Evolutionary conservation across 2,797 vertebrate genomes (phyloP).

Genomic region (Triplophysa yarkandensis): DNA sequence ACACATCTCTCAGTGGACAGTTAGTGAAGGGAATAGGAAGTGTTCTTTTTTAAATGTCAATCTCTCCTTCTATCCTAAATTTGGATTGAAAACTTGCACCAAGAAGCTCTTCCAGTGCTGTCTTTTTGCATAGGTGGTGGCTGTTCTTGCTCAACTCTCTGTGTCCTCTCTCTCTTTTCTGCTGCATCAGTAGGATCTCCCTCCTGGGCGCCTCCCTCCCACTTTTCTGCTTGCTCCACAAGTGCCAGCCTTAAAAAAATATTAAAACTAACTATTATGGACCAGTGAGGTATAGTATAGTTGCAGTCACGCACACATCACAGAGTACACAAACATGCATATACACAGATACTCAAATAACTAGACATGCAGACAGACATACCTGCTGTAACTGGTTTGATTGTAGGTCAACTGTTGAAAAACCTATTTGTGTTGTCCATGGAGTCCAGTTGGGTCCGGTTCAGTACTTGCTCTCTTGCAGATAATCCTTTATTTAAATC

Average conservation of each 20-base stretch:
- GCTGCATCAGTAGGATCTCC: too few relatives aligned
- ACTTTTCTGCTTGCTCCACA: neutral
- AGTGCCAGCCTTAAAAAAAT: neutral
- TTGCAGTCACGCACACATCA: neutral
- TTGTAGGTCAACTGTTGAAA: neutral
- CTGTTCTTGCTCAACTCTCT: neutral
- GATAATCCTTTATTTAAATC: neutral
- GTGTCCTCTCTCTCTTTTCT: too few relatives aligned
- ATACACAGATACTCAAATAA: neutral
- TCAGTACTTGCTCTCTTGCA: neutral
- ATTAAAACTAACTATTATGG: neutral
- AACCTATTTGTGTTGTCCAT: neutral
- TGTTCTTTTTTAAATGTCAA: conserved; percentile 33
- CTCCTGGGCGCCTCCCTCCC: too few relatives aligned
- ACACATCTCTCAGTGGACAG: conserved; percentile 19
- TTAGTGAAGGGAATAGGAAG: conserved; percentile 34
- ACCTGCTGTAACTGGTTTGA: conserved; percentile 12
- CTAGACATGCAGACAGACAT: neutral
- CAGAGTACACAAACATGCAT: neutral
- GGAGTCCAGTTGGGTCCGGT: neutral
- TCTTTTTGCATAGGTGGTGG: neutral
- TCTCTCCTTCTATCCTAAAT: neutral
- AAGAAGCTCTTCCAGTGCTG: conserved; percentile 7
- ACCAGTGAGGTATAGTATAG: neutral
- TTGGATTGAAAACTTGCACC: neutral